Base-by-base conservation (phyloP, 2,797 vertebrate genomes). In the Periophthalmus magnuspinnatus region DNA sequence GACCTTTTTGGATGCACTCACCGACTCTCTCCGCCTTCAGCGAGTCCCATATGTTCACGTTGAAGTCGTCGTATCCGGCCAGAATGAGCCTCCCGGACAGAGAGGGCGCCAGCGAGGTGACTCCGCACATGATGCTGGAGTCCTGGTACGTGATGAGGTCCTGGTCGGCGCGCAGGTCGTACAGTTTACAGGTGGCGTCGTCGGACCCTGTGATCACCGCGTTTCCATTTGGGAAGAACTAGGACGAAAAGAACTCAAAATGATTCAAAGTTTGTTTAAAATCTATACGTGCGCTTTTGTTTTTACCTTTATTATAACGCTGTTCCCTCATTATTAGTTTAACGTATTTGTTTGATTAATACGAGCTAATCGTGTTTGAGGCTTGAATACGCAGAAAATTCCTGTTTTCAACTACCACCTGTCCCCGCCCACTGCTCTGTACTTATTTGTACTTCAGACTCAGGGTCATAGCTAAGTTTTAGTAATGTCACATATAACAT, bases 161-260 rank as follows among this genome's bases (percentile, higher is more conserved):
- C 92, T 99, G 97, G 84, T 99, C 98, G 0, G 96, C 95, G 28
- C 98, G 94, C 60, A 99, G 91, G 90, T 99, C 98, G 0, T 95
- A 97, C 72, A 99, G 86, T 62, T 96, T 97, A 67, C 96, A 97
- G 70, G 95, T 95, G 76, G 96, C 94, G 0, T 99, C 98, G 0
- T 99, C 98, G 0, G 97, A 99, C 22, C 97, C 97, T 0, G 98
- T 99, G 84, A 97, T 96, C 81, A 99, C 95, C 11, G 96, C 97
- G 21, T 98, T 95, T 0, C 98, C 97, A 0, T 92, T 99, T n/a
- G 98, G 98, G 87, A 99, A 99, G 89, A 99, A 99, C 97, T 99
- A 82, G 19, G 64, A 45, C 28, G 28, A 1, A 16, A 73, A 60
- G n/a, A 8, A 5, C 2, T 14, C 11, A 16, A 14, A 13, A 14